These are phyloP conservation scores for Nasalis larvatus DNA, from an alignment of 2,113 vertebrate genomes.

Conservation along the genomic window DNA sequence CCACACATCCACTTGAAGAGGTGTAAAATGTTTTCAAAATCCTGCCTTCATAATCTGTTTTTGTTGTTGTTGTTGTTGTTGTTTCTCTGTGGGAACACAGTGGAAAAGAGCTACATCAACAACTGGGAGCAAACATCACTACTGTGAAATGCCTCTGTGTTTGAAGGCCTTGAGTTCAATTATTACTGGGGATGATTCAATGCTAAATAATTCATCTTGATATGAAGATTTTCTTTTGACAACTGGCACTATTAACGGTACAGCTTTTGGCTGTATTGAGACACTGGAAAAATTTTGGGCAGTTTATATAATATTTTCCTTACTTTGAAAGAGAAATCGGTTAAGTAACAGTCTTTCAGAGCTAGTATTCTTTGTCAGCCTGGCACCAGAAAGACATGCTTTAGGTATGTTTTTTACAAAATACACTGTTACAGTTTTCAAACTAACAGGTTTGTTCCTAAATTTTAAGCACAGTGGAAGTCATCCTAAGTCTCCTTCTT, in stretches of 20 bases:
- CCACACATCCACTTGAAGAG: not conserved
- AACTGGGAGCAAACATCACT: not conserved
- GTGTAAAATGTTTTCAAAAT: not conserved
- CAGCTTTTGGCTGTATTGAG: not conserved
- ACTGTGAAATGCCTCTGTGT: not conserved
- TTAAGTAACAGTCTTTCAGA: not conserved
- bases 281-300: not conserved
- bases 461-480: not conserved
- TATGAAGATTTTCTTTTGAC: conserved; percentile 14
- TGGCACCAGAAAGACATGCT: not conserved
- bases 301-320: not conserved
- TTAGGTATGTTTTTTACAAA: not conserved
- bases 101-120: not conserved
- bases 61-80: not conserved
- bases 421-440: conserved; percentile 1
- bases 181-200: not conserved
- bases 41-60: not conserved
- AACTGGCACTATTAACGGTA: not conserved
- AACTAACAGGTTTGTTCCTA: not conserved
- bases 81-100: not conserved
- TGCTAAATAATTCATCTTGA: not conserved
- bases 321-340: not conserved
- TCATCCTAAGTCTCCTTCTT: not conserved
- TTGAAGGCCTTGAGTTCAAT: not conserved
- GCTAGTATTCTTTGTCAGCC: not conserved